Conservation (phyloP, 1,140 invertebrate species). For the Anagrus nilaparvatae region DNA sequence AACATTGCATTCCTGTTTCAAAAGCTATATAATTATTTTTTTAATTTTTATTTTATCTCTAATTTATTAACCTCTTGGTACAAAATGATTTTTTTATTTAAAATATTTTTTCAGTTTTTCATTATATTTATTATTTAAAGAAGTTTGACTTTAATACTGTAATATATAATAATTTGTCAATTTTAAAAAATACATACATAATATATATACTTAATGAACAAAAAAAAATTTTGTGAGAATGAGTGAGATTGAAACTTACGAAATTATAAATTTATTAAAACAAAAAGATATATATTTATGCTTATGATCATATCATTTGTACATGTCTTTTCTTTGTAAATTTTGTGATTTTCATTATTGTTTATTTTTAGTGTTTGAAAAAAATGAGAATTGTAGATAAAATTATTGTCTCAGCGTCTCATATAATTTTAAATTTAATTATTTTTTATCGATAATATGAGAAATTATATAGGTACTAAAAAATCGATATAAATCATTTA, state of each 20-base stretch:
- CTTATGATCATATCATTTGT: too few relatives aligned
- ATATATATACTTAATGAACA: neutral
- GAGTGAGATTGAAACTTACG: too few relatives aligned
- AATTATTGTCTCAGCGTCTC: conserved; percentile 37
- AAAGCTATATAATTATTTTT: too few relatives aligned
- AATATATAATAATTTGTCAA: conserved; percentile 17
- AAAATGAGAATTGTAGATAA: conserved; percentile 41
- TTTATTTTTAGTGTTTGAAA: conserved; percentile 19
- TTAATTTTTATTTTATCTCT: too few relatives aligned
- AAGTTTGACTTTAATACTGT: conserved; percentile 10
- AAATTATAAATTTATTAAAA: too few relatives aligned
- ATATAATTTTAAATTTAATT: conserved; percentile 35
- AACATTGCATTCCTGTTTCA: too few relatives aligned
- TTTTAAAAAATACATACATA: neutral
- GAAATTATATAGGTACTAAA: conserved; percentile 37
- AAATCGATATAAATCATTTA: conserved; percentile 29
- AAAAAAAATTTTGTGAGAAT: too few relatives aligned
- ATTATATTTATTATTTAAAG: too few relatives aligned
- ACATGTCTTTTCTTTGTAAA: conserved; percentile 35
- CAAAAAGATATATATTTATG: too few relatives aligned
- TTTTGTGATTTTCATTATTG: conserved; percentile 44
- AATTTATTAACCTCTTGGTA: too few relatives aligned
- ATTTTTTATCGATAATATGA: conserved; percentile 25
- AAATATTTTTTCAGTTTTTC: too few relatives aligned
- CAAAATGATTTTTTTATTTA: too few relatives aligned